A percentile compares a stretch with the other conserved stretches of the same genome.
These are phyloP conservation scores for Drosophila setifemur DNA, from an alignment of 1,140 invertebrate species.

Conservation along the genomic window DNA sequence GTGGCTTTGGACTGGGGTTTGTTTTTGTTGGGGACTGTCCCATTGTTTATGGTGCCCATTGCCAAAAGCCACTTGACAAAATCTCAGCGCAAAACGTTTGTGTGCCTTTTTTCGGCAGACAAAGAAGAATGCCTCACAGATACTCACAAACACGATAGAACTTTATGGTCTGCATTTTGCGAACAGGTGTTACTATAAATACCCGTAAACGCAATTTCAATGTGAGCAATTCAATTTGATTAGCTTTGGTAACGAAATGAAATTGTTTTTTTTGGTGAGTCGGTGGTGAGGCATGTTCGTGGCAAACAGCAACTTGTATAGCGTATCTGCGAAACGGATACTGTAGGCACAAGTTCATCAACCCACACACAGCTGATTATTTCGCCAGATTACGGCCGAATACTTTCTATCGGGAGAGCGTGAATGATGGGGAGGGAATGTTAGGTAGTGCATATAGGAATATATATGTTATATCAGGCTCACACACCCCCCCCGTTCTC, in stretches of 20 bases:
- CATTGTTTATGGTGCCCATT: slow-evolving; percentile 72
- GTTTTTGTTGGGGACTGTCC: slow-evolving; percentile 14
- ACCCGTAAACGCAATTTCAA: background rate
- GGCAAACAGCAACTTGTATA: background rate
- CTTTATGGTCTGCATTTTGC: background rate
- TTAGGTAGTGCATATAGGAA: background rate
- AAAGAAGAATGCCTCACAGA: slow-evolving; percentile 39
- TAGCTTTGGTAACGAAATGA: background rate
- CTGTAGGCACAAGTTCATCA: slow-evolving; percentile 26
- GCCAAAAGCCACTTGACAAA: slow-evolving; percentile 75
- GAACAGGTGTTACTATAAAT: slow-evolving; percentile 67
- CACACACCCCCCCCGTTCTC: slow-evolving; percentile 24
- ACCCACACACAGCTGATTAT: slow-evolving; percentile 42
- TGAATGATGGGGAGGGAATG: background rate
- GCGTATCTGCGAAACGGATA: slow-evolving; percentile 9
- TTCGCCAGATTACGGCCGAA: slow-evolving; percentile 9
- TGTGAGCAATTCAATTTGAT: slow-evolving; percentile 18
- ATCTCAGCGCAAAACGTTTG: slow-evolving; percentile 36
- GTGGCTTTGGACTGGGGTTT: too few species aligned
- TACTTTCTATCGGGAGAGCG: slow-evolving; percentile 25
- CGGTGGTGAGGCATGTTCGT: background rate
- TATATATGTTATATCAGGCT: background rate
- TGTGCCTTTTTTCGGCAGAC: slow-evolving; percentile 14
- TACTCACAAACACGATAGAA: slow-evolving; percentile 4
- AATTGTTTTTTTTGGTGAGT: background rate